Base-by-base conservation (phyloP, 2,888 invertebrate species). In the Lochmaea capreae region DNA sequence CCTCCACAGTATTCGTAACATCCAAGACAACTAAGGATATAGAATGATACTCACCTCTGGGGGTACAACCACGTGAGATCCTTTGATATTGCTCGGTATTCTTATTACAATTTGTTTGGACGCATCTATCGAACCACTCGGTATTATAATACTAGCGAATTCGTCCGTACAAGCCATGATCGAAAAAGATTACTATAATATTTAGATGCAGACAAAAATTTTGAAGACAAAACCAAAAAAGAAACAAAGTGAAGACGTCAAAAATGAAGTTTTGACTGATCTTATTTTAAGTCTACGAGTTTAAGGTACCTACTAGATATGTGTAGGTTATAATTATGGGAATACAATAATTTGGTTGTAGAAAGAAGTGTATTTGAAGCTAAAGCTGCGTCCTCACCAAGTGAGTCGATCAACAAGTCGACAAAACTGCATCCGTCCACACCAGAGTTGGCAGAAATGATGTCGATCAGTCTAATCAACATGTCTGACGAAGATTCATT, bases 141-240 rank as follows among this genome's bases (percentile, higher is more conserved):
- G 62, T 63, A 63, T 63, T 18, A 63, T 63, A 43, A 63, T 63
- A 16, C 62, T 63, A 11, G 62, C 62, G 42, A 63, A 63, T 9
- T 63, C 43, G 43, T 63, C 62, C 12, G 43, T 43, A 43, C 62
- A 63, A 42, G 62, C 11, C 62, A 63, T 63, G 16, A 10, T 62
- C 42, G 8, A 61, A n/a, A 26, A 9, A 16, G 3, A 16, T 11
- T 18, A 43, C 42, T 39, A 39, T 42, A 16, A 62, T 43, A 16
- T 42, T 62, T 62, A 4, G n/a, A 1, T 62, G 11, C 43, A 18
- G 16, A 63, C 62, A 18, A 54, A 54, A 54, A 54, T 54, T 54
- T 54, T 18, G 18, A 54, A 18, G 10, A 54, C 54, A 54, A 54
- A 63, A 63, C 43, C 18, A 33, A 61, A 63, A 63, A 43, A 42